A percentile compares a stretch with the other conserved stretches of the same genome.
Conservation (phyloP, 1,140 invertebrate species). For the Bombyx mandarina region DNA sequence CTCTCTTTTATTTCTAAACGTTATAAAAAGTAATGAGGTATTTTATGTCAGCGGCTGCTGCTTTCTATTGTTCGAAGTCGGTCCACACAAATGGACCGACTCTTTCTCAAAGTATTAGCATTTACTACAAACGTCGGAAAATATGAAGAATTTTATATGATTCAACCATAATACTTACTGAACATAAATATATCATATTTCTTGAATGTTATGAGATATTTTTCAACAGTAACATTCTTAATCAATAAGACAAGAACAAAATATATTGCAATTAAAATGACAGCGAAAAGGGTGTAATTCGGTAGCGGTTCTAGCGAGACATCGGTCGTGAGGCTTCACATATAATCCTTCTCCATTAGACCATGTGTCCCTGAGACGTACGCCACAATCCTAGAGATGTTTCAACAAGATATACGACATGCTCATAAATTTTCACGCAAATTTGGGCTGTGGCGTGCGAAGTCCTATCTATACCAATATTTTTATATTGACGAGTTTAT, state of each 20-base stretch:
- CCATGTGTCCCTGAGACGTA: slow-evolving; percentile 2
- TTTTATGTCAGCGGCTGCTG: slow-evolving; percentile 41
- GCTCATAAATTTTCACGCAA: slow-evolving; percentile 44
- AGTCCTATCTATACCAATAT: slow-evolving; percentile 13
- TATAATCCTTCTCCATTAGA: slow-evolving; percentile 2
- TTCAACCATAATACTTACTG: no score
- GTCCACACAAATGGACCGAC: neutral
- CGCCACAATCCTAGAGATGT: slow-evolving; percentile 27
- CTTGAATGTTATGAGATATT: no score
- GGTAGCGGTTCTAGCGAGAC: neutral
- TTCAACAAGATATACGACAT: slow-evolving; percentile 34
- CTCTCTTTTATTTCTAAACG: slow-evolving; percentile 37
- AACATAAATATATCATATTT: no score
- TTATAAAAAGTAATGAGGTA: slow-evolving; percentile 54
- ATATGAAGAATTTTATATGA: no score
- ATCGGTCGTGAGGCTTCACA: slow-evolving; percentile 1
- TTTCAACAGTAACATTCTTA: no score
- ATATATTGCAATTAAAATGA: no score
- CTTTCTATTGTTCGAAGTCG: slow-evolving; percentile 41
- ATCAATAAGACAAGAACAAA: no score
- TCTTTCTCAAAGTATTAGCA: no score
- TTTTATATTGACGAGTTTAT: slow-evolving; percentile 24
- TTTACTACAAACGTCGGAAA: no score
- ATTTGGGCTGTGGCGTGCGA: slow-evolving; percentile 20
- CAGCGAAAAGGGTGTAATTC: no score